Conservation (phyloP, 2,888 invertebrate genomes). For the Fabriciana adippe region DNA sequence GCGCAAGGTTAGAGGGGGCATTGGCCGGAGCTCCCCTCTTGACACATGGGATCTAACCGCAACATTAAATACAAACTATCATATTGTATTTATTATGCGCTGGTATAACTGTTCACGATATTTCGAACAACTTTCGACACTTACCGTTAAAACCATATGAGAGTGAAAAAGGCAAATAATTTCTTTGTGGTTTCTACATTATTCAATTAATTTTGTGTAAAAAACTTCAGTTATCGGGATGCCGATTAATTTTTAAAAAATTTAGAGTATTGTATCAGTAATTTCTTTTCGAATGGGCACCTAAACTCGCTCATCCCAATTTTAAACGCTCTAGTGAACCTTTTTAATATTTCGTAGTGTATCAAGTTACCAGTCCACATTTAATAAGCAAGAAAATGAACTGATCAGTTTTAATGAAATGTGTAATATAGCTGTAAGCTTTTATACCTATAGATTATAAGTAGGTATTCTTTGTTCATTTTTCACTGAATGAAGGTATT, state of each 20-base stretch:
- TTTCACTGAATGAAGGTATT: too few species aligned
- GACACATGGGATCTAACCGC: slow-evolving; percentile 49
- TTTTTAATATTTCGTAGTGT: slow-evolving; percentile 41
- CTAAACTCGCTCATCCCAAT: slow-evolving; percentile 36
- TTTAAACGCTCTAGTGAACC: slow-evolving; percentile 38
- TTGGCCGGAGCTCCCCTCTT: slow-evolving; percentile 49
- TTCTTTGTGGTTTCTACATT: not conserved
- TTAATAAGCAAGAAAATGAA: not conserved
- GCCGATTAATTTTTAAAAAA: not conserved
- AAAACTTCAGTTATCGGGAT: not conserved
- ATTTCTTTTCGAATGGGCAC: slow-evolving; percentile 19
- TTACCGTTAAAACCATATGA: not conserved
- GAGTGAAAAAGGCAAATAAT: not conserved
- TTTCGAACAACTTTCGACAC: not conserved
- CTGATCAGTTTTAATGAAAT: too few species aligned
- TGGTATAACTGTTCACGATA: not conserved
- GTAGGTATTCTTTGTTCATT: too few species aligned
- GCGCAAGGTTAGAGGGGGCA: slow-evolving; percentile 66
- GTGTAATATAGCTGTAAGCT: too few species aligned
- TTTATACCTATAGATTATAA: too few species aligned
- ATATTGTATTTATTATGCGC: slow-evolving; percentile 14
- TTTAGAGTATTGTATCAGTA: slow-evolving; percentile 6
- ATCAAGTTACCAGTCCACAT: slow-evolving; percentile 34
- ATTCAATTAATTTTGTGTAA: not conserved
- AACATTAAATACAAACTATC: slow-evolving; percentile 38